Conservation (phyloP, 2,888 invertebrate species). For the Allolobophora icterica region DNA sequence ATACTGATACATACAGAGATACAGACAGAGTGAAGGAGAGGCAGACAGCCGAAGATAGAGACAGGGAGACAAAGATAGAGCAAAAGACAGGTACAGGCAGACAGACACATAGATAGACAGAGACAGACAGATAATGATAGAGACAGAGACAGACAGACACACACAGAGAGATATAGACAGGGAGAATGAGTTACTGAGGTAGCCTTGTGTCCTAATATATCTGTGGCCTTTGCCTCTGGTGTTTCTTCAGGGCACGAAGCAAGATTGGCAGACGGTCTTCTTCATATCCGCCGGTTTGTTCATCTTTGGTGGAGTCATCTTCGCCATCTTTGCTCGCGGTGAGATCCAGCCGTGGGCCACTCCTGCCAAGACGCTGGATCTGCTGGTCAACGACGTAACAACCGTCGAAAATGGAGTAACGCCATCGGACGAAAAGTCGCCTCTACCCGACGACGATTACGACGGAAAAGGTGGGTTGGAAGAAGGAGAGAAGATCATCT, state of each 20-base stretch:
- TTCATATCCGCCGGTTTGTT: slow-evolving; percentile 76
- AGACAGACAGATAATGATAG: too few species aligned
- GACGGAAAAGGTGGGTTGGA: not conserved
- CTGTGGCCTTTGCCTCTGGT: not conserved
- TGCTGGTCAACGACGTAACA: not conserved
- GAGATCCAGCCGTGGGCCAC: slow-evolving; percentile 56
- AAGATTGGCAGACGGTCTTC: slow-evolving; percentile 79
- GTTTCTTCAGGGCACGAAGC: slow-evolving; percentile 13
- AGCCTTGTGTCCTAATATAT: too few species aligned
- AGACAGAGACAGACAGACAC: too few species aligned
- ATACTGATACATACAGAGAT: too few species aligned
- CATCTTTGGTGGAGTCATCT: slow-evolving; percentile 59
- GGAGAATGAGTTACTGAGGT: not conserved
- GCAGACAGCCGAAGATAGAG: not conserved
- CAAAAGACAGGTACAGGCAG: too few species aligned
- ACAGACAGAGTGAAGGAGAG: not conserved
- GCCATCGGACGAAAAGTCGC: not conserved
- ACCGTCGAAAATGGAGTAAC: not conserved
- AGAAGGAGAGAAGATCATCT: not conserved
- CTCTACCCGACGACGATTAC: not conserved
- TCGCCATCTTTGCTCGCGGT: slow-evolving; percentile 57
- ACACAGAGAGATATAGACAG: not conserved
- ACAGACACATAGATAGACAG: too few species aligned
- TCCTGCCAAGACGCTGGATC: not conserved
- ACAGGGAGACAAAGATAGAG: too few species aligned